A percentile compares a stretch with the other conserved stretches of the same genome.
phyloP scores from a whole-genome alignment of 2,113 vertebrate species.

The Campylomormyrus tamandua region DNA sequence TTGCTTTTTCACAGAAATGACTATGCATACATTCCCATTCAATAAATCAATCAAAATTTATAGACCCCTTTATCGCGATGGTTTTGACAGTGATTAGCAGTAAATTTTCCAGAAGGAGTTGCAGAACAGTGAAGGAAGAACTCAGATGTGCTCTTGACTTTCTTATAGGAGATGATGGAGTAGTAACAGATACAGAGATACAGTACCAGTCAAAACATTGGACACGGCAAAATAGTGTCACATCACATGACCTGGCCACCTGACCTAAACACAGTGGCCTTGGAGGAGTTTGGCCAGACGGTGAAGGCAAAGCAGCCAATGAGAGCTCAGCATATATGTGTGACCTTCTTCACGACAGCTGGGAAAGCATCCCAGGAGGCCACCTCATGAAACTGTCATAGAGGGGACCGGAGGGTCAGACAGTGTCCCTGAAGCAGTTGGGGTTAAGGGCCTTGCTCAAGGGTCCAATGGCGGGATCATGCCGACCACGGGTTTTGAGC shows the following conservation, averaged over 20 bases:
- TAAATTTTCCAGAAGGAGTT: background rate
- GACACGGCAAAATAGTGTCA: background rate
- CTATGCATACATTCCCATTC: background rate
- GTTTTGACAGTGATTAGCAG: background rate
- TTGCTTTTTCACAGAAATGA: background rate
- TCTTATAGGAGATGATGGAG: background rate
- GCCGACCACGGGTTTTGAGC: background rate
- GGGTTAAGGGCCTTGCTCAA: background rate
- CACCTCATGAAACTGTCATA: background rate
- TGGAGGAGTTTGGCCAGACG: background rate
- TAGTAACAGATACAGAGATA: background rate
- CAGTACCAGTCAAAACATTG: background rate
- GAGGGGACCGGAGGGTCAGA: background rate
- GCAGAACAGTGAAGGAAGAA: background rate
- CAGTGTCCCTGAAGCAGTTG: background rate
- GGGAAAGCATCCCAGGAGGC: background rate
- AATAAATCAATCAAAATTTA: conserved; percentile 1
- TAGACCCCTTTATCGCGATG: background rate
- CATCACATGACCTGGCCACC: background rate
- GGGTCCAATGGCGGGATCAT: background rate
- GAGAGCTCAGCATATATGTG: background rate
- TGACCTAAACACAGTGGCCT: background rate
- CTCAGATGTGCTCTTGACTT: background rate
- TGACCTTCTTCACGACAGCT: background rate
- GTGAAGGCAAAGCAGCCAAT: background rate